phyloP scores from a whole-genome alignment of 2,113 vertebrate genomes.

The Muntiacus reevesi region DNA sequence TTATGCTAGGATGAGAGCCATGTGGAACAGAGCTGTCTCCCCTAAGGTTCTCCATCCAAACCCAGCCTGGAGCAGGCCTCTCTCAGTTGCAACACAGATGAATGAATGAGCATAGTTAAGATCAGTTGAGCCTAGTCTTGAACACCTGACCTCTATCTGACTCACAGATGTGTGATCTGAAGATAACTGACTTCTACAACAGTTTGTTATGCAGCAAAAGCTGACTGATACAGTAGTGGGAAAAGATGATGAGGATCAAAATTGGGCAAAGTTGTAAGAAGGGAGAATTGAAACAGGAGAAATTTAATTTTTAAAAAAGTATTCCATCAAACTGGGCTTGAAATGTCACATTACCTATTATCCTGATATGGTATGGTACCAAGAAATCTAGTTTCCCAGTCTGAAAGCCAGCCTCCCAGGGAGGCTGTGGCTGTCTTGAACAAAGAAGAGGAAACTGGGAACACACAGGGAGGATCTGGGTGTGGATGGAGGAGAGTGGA shows the following conservation, averaged over 20 bases:
- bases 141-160: not conserved
- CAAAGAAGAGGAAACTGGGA: not conserved
- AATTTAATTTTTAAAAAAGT: not conserved
- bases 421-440: not conserved
- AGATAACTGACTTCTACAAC: not conserved
- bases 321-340: not conserved
- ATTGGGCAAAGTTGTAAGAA: not conserved
- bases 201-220: not conserved
- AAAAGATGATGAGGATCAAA: not conserved
- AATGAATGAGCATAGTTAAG: not conserved
- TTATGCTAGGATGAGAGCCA: not conserved
- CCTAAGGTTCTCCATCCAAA: not conserved
- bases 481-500: not conserved
- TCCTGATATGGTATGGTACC: not conserved
- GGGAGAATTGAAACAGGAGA: not conserved
- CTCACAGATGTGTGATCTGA: not conserved
- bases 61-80: not conserved
- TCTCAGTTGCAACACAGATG: not conserved
- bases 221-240: not conserved
- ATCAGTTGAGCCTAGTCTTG: not conserved
- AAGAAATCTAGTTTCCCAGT: not conserved
- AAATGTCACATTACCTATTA: not conserved
- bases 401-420: not conserved
- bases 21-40: not conserved
- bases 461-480: not conserved